Conservation (phyloP, 2,113 vertebrate species). For the Eleginops maclovinus region DNA sequence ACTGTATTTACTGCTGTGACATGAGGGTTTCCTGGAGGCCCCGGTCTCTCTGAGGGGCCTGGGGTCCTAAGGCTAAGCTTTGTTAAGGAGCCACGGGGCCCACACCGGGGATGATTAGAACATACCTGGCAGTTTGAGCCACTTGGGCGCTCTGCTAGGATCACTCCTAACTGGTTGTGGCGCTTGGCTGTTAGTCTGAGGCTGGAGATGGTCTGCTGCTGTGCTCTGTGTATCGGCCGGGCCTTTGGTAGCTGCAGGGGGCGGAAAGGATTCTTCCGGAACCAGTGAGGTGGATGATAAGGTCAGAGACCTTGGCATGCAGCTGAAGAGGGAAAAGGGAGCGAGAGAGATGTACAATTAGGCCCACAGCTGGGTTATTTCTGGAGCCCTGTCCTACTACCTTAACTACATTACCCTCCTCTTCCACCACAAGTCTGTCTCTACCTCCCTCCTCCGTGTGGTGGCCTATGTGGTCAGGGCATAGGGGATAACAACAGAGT, state of each 20-base stretch:
- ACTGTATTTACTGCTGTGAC: constrained; percentile 48
- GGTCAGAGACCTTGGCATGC: constrained; percentile 83
- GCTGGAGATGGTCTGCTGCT: constrained; percentile 78
- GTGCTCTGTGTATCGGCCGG: constrained; percentile 74
- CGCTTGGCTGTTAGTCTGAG: constrained; percentile 79
- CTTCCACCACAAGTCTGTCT: constrained; percentile 44
- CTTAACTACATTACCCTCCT: constrained; percentile 61
- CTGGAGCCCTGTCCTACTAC: constrained; percentile 69
- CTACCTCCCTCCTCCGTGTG: constrained; percentile 45
- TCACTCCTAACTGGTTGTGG: constrained; percentile 81
- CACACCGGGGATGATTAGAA: constrained; percentile 73
- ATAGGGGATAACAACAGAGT: constrained; percentile 72
- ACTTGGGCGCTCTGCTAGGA: constrained; percentile 77
- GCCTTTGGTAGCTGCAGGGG: constrained; percentile 76
- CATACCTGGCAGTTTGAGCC: constrained; percentile 81
- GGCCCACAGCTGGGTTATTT: constrained; percentile 79
- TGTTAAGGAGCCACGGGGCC: constrained; percentile 75
- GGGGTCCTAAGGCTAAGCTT: constrained; percentile 67
- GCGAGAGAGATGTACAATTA: constrained; percentile 82
- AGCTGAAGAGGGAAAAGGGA: constrained; percentile 77
- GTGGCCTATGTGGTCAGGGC: constrained; percentile 61
- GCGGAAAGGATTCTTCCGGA: constrained; percentile 86
- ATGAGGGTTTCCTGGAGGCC: constrained; percentile 63
- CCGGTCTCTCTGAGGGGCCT: constrained; percentile 57
- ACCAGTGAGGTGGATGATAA: constrained; percentile 84